Evolutionary conservation across 2,888 invertebrate species (phyloP).

Genomic region (Pilophorus perplexus): DNA sequence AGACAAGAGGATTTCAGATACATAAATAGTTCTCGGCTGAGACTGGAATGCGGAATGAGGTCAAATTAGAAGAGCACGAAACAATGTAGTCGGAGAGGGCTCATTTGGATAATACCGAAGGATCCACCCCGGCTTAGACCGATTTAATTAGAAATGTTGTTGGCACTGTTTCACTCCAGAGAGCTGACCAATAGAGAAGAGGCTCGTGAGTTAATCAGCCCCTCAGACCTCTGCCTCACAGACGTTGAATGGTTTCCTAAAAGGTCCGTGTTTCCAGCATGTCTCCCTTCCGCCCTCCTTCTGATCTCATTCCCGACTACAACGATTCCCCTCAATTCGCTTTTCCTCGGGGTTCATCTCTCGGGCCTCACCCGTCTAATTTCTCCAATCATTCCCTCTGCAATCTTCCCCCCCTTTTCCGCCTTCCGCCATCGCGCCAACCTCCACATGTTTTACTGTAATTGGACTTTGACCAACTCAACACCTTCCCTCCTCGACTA

Average conservation of each 20-base stretch:
- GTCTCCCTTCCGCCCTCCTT: background rate
- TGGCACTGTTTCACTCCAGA: conserved; percentile 23
- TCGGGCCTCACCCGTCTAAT: conserved; percentile 2
- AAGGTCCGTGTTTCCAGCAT: too few relatives aligned
- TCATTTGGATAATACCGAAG: conserved; percentile 33
- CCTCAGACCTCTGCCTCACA: background rate
- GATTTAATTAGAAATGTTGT: conserved; percentile 36
- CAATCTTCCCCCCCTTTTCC: conserved; percentile 5
- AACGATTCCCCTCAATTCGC: conserved; percentile 2
- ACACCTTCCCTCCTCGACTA: background rate
- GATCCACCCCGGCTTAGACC: background rate
- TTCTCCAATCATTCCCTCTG: conserved; percentile 24
- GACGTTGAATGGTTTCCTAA: too few relatives aligned
- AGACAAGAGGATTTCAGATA: too few relatives aligned
- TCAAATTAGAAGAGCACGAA: conserved; percentile 10
- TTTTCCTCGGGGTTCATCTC: conserved; percentile 6
- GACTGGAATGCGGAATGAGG: too few relatives aligned
- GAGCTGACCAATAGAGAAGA: conserved; percentile 5
- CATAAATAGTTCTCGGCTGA: too few relatives aligned
- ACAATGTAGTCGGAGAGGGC: conserved; percentile 13
- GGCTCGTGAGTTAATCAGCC: conserved; percentile 30
- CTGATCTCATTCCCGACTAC: background rate
- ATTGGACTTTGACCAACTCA: conserved; percentile 25
- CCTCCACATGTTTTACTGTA: conserved; percentile 17
- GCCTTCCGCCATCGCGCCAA: too few relatives aligned